Base-by-base conservation (phyloP, 2,113 vertebrate genomes). In the Mionectes macconnelli region DNA sequence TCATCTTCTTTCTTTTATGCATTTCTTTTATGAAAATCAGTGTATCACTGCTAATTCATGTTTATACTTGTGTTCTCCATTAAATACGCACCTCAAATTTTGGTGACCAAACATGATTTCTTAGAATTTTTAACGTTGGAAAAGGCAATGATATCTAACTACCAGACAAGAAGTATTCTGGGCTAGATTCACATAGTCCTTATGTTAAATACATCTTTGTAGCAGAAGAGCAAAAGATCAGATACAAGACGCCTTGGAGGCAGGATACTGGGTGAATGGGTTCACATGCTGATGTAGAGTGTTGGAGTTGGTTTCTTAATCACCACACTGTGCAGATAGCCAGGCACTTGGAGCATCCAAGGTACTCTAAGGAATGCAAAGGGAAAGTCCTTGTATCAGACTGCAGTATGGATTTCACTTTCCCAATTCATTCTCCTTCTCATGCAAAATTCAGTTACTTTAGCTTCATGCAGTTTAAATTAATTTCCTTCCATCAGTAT, bases 391-490 rank as follows among this genome's bases (percentile, higher is more conserved):
- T 37, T 42, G 2, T 33, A 9, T 35, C n/a, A 84, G n/a, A 62
- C 14, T 70, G 39, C 56, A 70, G 16, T 28, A 50, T 8, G 15
- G 42, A 67, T 86, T 92, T 74, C 4, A 6, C 25, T 62, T 72
- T 66, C 42, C 10, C 22, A 0, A 9, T 44, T 56, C 47, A n/a
- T 81, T 57, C 55, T 77, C 35, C 45, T 79, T 9, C 92, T 87
- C 80, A 81, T 87, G 89, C 16, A 96, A 84, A 80, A 88, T 88
- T 94, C 78, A 94, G 57, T 56, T 73, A 23, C 67, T 88, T 92
- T 86, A 47, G 75, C 83, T 83, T 88, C 49, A 25, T 35, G 40
- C 33, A 68, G 75, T 85, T 92, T 52, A 76, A 90, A 94, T 93
- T 70, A 53, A 87, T 94, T 90, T 76, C 35, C 57, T 85, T 79